These are phyloP conservation scores for Ammodramus savannarum DNA, from an alignment of 2,113 vertebrate genomes.

Conservation along the genomic window DNA sequence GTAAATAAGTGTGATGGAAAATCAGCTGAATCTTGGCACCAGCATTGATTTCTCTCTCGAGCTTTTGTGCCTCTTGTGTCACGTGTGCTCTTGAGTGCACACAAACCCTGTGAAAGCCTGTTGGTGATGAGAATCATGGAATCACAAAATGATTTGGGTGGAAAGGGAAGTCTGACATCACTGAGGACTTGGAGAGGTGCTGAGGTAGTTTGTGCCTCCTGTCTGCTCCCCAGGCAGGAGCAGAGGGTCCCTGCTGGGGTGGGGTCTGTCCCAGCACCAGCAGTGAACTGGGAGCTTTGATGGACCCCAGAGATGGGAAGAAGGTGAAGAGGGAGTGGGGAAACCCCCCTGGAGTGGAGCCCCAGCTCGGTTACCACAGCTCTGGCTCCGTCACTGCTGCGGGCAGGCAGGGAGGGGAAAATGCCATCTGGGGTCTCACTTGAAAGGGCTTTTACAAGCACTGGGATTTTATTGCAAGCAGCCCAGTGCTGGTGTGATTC, in stretches of 20 bases:
- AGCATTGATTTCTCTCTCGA: rapidly evolving
- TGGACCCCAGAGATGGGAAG: rapidly evolving
- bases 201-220: neutral
- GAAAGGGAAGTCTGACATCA: no score
- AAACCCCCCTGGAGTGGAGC: neutral
- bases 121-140: neutral
- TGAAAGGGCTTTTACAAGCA: slow-evolving; percentile 29
- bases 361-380: neutral
- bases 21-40: neutral
- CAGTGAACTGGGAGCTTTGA: rapidly evolving
- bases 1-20: neutral
- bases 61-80: neutral
- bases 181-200: neutral
- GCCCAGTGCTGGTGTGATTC: neutral
- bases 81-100: rapidly evolving
- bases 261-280: neutral
- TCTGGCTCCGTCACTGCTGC: neutral
- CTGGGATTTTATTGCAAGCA: neutral
- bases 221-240: neutral
- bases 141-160: neutral
- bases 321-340: neutral
- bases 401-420: rapidly evolving
- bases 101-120: rapidly evolving
- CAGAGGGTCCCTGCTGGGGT: rapidly evolving
- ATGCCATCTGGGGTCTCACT: slow-evolving; percentile 21